phyloP scores from a whole-genome alignment of 2,113 vertebrate species.

The Abramis brama region DNA sequence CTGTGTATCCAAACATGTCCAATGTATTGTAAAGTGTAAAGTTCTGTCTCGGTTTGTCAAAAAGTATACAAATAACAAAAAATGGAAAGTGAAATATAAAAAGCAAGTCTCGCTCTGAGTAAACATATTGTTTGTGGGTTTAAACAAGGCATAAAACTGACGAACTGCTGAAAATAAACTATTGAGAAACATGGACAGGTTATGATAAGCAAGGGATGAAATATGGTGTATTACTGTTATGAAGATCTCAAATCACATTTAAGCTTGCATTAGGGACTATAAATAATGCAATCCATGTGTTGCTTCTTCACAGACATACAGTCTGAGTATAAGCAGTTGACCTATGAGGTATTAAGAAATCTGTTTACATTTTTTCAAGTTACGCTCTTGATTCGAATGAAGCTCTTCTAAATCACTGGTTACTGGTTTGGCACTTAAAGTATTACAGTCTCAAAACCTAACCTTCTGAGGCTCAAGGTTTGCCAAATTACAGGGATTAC shows the following conservation, averaged over 20 bases:
- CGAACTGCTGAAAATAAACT: neutral
- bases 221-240: neutral
- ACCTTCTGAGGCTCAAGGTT: slow-evolving; percentile 50
- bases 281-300: neutral
- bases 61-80: neutral
- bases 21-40: too few relatives aligned
- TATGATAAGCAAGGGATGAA: neutral
- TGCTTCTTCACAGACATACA: neutral
- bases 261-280: neutral
- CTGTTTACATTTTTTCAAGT: neutral
- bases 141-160: neutral
- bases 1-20: too few relatives aligned
- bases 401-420: slow-evolving; percentile 2
- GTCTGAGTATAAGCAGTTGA: slow-evolving; percentile 4
- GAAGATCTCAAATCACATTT: neutral
- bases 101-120: too few relatives aligned
- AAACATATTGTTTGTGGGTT: too few relatives aligned
- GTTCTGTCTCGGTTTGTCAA: neutral
- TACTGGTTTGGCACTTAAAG: neutral
- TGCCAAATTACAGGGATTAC: slow-evolving; percentile 51
- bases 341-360: neutral
- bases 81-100: neutral
- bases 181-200: neutral
- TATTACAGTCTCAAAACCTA: neutral
- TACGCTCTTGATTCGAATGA: neutral